Base-by-base conservation (phyloP, 2,113 vertebrate species). In the Peromyscus polionotus region DNA sequence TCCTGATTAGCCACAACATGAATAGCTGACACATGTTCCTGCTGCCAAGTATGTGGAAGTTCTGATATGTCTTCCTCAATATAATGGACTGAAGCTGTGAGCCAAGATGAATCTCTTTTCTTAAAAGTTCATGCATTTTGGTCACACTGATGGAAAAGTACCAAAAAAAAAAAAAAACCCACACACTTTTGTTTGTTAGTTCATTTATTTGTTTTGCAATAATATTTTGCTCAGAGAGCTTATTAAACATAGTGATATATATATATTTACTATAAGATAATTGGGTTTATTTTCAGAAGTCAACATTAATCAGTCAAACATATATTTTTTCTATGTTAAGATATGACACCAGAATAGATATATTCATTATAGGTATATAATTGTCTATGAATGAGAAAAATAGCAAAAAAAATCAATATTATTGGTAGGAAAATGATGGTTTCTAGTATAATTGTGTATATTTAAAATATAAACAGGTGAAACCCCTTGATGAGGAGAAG, bases 221-320 rank as follows among this genome's bases (percentile, higher is more conserved):
- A 48, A n/a, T 87, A 59, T 81, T 93, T 86, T 85, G 9, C 20
- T 75, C 14, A 75, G 33, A 87, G 88, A 31, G 8, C 14, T 9
- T 13, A 54, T 24, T 48, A 24, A 59, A 81, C n/a, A 61, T 57
- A 26, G 16, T 10, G 16, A 13, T 57, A 14, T 14, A 14, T 54
- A 54, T 75, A n/a, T 61, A n/a, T 61, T 7, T 16, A 28, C 0
- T 88, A 8, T 57, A 54, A 91, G 22, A 5, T 63, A 57, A 72
- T 45, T 95, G 42, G 31, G 31, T 88, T 94, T 94, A 83, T 59
- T 85, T 95, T 77, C 31, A 83, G 22, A 77, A 54, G 42, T 70
- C 42, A 63, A 31, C 57, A 63, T 76, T 75, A 87, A 76, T 93
- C 33, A 81, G 6, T n/a, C 36, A 87, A 20, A 12, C 28, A 31